These are phyloP conservation scores for Ahaetulla prasina DNA, from an alignment of 2,113 vertebrate genomes.

Conservation along the genomic window DNA sequence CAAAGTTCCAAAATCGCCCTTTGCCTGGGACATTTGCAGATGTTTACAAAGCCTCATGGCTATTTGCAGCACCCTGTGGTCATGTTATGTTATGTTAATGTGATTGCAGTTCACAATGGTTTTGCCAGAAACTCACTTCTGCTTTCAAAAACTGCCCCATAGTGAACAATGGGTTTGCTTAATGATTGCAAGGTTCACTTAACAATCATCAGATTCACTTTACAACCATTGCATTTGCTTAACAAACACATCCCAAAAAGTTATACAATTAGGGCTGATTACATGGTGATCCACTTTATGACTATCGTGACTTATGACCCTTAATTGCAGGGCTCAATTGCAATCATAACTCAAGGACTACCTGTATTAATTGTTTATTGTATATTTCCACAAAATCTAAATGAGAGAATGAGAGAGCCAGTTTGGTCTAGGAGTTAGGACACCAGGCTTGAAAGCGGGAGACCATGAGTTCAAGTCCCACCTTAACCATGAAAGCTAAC, in stretches of 20 bases:
- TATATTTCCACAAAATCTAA: not conserved
- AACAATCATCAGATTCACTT: not conserved
- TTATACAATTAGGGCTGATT: not conserved
- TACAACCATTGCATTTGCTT: not conserved
- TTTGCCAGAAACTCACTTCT: not conserved
- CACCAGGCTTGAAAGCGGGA: not conserved
- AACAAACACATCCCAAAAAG: not conserved
- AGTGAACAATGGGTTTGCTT: not conserved
- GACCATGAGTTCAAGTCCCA: not conserved
- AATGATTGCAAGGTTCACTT: not conserved
- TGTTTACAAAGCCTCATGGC: not conserved
- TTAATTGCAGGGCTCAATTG: not conserved
- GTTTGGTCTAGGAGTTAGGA: not conserved
- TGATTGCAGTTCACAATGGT: not conserved
- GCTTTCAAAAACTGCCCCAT: not conserved
- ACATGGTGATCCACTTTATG: not conserved
- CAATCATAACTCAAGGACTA: not conserved
- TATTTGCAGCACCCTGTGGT: not conserved
- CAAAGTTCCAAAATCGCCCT: not conserved
- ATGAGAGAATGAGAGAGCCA: not conserved
- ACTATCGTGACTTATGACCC: not conserved
- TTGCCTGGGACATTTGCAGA: not conserved
- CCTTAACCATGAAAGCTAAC: not conserved
- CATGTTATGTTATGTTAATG: no score
- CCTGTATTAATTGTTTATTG: not conserved